Evolutionary conservation across 2,113 vertebrate species (phyloP).

Genomic region (Callospermophilus lateralis): DNA sequence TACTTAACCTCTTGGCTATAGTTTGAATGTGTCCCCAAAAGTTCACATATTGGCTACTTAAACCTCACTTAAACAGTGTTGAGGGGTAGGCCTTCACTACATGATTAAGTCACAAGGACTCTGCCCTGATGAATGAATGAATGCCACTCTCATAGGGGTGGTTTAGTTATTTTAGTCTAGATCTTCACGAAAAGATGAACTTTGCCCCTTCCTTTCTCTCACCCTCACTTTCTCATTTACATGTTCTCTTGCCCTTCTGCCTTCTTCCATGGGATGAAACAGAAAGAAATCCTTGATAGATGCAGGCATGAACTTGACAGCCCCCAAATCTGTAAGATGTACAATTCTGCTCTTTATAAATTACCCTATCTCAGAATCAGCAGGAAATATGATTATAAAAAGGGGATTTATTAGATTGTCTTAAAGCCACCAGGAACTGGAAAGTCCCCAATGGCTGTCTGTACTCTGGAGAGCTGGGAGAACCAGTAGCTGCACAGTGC

Average conservation of each 20-base stretch:
- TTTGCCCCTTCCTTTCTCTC: background rate
- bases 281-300: background rate
- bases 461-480: too few species aligned
- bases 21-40: background rate
- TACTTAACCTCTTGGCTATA: background rate
- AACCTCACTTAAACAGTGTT: background rate
- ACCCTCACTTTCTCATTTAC: background rate
- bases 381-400: too few species aligned
- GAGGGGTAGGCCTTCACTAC: background rate
- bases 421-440: too few species aligned
- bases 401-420: too few species aligned
- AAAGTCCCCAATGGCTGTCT: too few species aligned
- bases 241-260: background rate
- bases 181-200: background rate
- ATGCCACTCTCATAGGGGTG: background rate
- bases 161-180: background rate
- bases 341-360: background rate
- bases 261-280: background rate
- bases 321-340: background rate
- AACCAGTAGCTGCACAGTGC: too few species aligned
- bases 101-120: background rate
- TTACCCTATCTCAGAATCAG: background rate
- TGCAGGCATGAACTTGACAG: too few species aligned
- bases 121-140: background rate
- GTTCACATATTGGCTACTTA: background rate